Evolutionary conservation across 2,888 invertebrate genomes (phyloP), one percentile per base, ranked within the genome.

Genomic region (Teleiodes luculella): DNA sequence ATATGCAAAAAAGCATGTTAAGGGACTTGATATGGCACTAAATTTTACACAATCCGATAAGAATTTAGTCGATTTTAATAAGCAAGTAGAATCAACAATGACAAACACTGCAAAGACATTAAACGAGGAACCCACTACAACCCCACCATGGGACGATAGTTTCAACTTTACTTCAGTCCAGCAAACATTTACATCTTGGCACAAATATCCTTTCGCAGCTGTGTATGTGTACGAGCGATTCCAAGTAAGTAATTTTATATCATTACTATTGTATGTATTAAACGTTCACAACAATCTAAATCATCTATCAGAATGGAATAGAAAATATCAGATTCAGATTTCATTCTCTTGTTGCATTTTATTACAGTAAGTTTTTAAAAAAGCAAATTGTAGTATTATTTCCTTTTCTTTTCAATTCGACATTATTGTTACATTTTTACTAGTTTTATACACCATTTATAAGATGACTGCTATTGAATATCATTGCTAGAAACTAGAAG

Each of bases 221-320:
- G 82, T 76, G 31, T 87, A 86, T 59, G 59, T 85, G 47, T 80
- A 86, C 63, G 80, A 87, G 62, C 81, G 83, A n/a, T 72, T 69
- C 11, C 78, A 83, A 70, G 87, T 86, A 62, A 61, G 65, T 58
- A 11, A 6, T 8, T 2, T 13, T 28, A 20, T 1, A 13, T 2
- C 2, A 2, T 33, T 33, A 33, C n/a, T n/a, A n/a, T n/a, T n/a
- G n/a, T n/a, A n/a, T n/a, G n/a, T n/a, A n/a, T n/a, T n/a, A n/a
- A n/a, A n/a, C n/a, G n/a, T n/a, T n/a, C n/a, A 13, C 37, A 37
- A 37, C n/a, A 11, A 35, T 33, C 8, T 6, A 11, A 33, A 33
- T 2, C 33, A 33, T n/a, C n/a, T n/a, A n/a, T n/a, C n/a, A n/a
- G n/a, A n/a, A n/a, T n/a, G n/a, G n/a, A n/a, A n/a, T n/a, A n/a